Evolutionary conservation across 2,797 vertebrate species (phyloP), one percentile per base, ranked within the genome.

Genomic region (Sorex maritimensis): DNA sequence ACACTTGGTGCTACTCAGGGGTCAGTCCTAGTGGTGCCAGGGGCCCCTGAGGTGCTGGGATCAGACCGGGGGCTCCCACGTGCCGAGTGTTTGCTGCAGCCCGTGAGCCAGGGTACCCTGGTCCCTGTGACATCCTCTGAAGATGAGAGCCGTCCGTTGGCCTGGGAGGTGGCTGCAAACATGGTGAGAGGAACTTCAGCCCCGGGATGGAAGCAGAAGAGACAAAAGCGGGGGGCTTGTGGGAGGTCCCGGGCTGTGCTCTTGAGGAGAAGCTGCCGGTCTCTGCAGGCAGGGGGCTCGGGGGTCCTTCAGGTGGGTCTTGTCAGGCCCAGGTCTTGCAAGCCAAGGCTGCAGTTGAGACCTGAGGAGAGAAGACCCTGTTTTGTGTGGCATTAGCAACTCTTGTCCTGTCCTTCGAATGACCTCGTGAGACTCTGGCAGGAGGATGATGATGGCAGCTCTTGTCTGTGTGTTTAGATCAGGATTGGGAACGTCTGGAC

Each of bases 311-410:
- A 78, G 41, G 7, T 61, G 21, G 46, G 46, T 73, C 72, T 93
- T 68, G 26, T 75, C 94, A 85, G 71, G 28, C 17, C 58, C 19
- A 19, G 1, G 21, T 61, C 58, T 61, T 21, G 58, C 21, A 15
- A 61, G 4, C 19, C 5, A 21, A 61, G 14, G 19, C 49, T 67
- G 7, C 21, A 26, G 65, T 67, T 12, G 26, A 79, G 23, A 44
- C 79, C 44, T 88, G 77, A 49, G 88, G 58, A 58, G 83, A 86
- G 38, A n/a, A 67, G 28, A 7, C 6, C 34, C 34, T 90, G 38
- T n/a, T 90, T 85, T 77, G 49, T 87, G 63, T 90, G 0, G 74
- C 73, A 74, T 90, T 72, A 58, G n/a, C 90, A 49, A 79, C 73
- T 61, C 26, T 86, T 41, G 75, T 88, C 55, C 49, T 81, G 55